A percentile compares a stretch with the other conserved stretches of the same genome.
Conservation (phyloP, 2,113 vertebrate genomes). For the Sebastes schlegelii region DNA sequence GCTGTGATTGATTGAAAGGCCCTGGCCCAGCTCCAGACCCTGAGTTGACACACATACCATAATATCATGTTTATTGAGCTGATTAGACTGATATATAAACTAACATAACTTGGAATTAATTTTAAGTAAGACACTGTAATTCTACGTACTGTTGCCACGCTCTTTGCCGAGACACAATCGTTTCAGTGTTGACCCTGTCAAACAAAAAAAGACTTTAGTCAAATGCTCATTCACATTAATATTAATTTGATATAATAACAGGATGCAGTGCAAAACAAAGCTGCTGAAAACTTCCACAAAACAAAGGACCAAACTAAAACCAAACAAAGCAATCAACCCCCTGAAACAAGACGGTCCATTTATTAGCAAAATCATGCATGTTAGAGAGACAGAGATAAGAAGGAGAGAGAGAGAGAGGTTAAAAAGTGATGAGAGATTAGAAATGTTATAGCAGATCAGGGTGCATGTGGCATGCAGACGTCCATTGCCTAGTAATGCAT, state of each 20-base stretch:
- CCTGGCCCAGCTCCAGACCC: slow-evolving; percentile 85
- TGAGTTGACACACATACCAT: slow-evolving; percentile 66
- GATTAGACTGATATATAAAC: neutral
- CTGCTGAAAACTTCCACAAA: slow-evolving; percentile 24
- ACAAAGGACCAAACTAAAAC: slow-evolving; percentile 32
- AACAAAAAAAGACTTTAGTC: slow-evolving; percentile 34
- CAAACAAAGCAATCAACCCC: slow-evolving; percentile 34
- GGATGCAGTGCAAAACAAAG: slow-evolving; percentile 53
- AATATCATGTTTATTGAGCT: neutral
- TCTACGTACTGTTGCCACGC: slow-evolving; percentile 95
- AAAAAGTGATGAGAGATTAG: neutral
- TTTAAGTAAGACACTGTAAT: slow-evolving; percentile 53
- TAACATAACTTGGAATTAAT: neutral
- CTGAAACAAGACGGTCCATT: slow-evolving; percentile 14
- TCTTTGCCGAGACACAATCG: slow-evolving; percentile 99
- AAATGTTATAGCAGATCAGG: neutral
- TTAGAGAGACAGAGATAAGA: slow-evolving; percentile 12
- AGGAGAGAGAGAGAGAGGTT: neutral
- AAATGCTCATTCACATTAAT: neutral
- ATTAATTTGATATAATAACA: slow-evolving; percentile 12
- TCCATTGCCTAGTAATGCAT: slow-evolving; percentile 8
- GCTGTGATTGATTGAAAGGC: slow-evolving; percentile 72
- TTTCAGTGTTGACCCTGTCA: slow-evolving; percentile 95
- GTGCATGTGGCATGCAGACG: slow-evolving; percentile 50
- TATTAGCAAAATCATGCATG: slow-evolving; percentile 49